Evolutionary conservation across 2,113 vertebrate genomes (phyloP), one percentile per base, ranked within the genome.

Genomic region (Sylvia atricapilla): DNA sequence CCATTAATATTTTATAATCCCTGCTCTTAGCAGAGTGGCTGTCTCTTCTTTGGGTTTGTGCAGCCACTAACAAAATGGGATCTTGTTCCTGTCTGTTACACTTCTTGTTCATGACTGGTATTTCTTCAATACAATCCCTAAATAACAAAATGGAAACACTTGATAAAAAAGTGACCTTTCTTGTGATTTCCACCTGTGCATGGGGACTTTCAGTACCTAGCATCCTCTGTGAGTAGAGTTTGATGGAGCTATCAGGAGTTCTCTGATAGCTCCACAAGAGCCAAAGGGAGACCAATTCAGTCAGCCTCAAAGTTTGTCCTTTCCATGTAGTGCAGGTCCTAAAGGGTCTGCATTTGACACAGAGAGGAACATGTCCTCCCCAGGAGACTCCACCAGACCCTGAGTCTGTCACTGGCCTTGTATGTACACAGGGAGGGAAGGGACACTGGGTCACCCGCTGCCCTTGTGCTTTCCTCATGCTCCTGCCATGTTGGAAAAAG

Each of bases 1-100:
- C 39, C 39, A 50, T 90, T 67, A 81, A 53, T 74, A 18, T 50
- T 81, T 96, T 89, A 72, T 74, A 74, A 81, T 49, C n/a, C 11
- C 8, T n/a, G 31, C 27, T 84, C 15, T 85, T 67, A 78, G 30
- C 58, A 43, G 27, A 83, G 31, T 46, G 75, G 6, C 62, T 59
- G 6, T 77, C 56, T 55, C 28, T 44, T 79, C 47, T 92, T 72
- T 75, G 84, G 27, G 52, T 83, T 86, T 73, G 27, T 60, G 52
- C 15, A 81, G n/a, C 5, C 5, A 11, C 24, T 80, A 49, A 24
- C 22, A 74, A 31, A 58, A 53, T 3, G 17, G 31, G 31, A 49
- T 72, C 63, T 80, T 84, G 23, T 25, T 91, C 16, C 39, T 30
- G 4, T 77, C 49, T 76, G 47, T 55, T 35, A 50, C 35, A 23